These are phyloP conservation scores for Oostethus manadensis DNA, from an alignment of 2,113 vertebrate genomes.

Conservation along the genomic window DNA sequence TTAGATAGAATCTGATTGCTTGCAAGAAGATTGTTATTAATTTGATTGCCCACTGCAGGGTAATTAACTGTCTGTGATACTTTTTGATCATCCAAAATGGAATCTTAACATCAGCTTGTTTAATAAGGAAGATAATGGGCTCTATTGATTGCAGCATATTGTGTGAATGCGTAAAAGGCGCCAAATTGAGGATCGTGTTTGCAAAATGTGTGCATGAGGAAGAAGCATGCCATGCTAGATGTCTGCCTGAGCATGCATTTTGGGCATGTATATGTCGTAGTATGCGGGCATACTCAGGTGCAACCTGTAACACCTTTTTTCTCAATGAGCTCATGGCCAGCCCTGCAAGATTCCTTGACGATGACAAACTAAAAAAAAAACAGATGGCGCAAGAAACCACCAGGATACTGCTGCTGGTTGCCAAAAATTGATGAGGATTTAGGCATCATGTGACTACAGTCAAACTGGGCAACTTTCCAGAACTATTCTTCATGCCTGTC, in stretches of 20 bases:
- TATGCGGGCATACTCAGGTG: slow-evolving; percentile 20
- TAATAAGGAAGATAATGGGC: background rate
- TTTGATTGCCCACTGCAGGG: background rate
- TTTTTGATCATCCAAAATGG: slow-evolving; percentile 26
- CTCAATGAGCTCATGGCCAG: slow-evolving; percentile 17
- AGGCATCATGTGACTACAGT: slow-evolving; percentile 44
- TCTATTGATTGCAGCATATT: no score
- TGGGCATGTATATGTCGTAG: background rate
- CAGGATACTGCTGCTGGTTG: slow-evolving; percentile 41
- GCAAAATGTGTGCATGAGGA: slow-evolving; percentile 32
- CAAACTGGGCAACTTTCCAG: slow-evolving; percentile 33
- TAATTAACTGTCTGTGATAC: slow-evolving; percentile 4
- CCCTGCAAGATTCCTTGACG: slow-evolving; percentile 49
- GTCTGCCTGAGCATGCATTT: slow-evolving; percentile 9
- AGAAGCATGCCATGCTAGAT: slow-evolving; percentile 27
- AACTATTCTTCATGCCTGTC: slow-evolving; percentile 28
- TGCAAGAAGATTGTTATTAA: slow-evolving; percentile 17
- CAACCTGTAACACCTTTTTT: slow-evolving; percentile 21
- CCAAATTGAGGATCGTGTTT: slow-evolving; percentile 12
- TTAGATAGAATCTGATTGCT: slow-evolving; percentile 40
- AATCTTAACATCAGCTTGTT: slow-evolving; percentile 35
- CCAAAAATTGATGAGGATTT: slow-evolving; percentile 43
- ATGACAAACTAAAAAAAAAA: slow-evolving; percentile 33
- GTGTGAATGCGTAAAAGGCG: background rate
- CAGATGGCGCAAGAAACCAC: slow-evolving; percentile 52